These are phyloP conservation scores for Halcyon malimbica DNA, from an alignment of 2,113 vertebrate genomes.

Conservation along the genomic window DNA sequence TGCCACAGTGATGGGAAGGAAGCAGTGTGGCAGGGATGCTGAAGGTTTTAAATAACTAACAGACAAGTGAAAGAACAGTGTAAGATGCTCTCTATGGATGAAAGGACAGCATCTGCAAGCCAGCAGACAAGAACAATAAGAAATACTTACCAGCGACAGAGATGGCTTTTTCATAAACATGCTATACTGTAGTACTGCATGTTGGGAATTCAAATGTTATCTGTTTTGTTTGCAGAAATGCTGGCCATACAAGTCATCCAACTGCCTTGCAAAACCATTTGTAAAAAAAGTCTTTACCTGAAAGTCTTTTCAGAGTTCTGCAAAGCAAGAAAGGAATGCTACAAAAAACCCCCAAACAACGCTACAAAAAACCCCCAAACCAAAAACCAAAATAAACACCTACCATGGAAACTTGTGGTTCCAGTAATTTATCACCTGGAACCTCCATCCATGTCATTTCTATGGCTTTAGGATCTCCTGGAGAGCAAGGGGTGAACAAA, in stretches of 20 bases:
- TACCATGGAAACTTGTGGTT: conserved; percentile 92
- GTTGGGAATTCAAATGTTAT: not conserved
- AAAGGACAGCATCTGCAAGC: not conserved
- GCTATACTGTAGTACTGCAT: not conserved
- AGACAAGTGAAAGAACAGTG: not conserved
- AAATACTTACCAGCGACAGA: not conserved
- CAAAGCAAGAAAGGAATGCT: not conserved
- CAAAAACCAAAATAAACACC: not conserved
- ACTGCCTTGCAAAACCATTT: not conserved
- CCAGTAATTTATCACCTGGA: conserved; percentile 91
- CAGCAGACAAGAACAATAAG: not conserved
- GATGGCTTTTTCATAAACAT: not conserved
- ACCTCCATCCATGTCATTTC: conserved; percentile 99
- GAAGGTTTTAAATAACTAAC: not conserved
- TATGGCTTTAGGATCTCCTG: conserved; percentile 86
- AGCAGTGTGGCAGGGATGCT: not conserved
- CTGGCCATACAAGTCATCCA: not conserved
- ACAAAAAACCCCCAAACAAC: not conserved
- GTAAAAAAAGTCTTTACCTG: not conserved
- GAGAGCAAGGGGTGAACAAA: conserved; percentile 92
- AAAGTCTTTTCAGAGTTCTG: not conserved
- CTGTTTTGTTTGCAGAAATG: not conserved
- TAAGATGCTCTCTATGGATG: not conserved
- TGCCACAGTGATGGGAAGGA: not conserved
- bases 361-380: too few species aligned